phyloP scores from a whole-genome alignment of 2,888 invertebrate species.

The Phyllotreta striolata region DNA sequence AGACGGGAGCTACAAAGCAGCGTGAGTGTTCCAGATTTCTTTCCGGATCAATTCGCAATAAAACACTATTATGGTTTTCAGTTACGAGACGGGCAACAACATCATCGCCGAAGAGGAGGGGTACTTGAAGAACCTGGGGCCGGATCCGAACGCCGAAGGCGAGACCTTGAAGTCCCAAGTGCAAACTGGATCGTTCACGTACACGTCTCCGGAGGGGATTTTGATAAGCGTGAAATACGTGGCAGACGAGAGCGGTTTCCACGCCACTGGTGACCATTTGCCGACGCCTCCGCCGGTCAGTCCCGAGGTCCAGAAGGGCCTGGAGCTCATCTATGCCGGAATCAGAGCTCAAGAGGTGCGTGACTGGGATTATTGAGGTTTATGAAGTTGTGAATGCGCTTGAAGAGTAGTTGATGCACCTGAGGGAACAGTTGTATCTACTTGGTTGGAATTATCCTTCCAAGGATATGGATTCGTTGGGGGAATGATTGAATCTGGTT shows the following conservation, averaged over 20 bases:
- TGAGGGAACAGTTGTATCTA: too few relatives aligned
- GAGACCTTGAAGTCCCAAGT: constrained; percentile 74
- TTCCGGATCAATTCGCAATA: not conserved
- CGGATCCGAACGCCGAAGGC: constrained; percentile 63
- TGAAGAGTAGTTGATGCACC: too few relatives aligned
- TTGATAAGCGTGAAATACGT: constrained; percentile 79
- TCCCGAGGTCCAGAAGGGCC: constrained; percentile 84
- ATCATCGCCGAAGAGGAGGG: constrained; percentile 82
- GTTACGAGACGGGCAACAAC: constrained; percentile 85
- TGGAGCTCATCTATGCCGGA: constrained; percentile 86
- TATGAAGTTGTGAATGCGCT: too few relatives aligned
- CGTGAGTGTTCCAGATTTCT: constrained; percentile 64
- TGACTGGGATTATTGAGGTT: not conserved
- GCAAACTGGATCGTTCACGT: constrained; percentile 80
- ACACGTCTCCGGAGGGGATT: constrained; percentile 82
- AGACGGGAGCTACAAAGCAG: constrained; percentile 83
- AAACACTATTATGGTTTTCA: constrained; percentile 48
- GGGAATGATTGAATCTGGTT: too few relatives aligned
- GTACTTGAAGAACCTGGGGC: constrained; percentile 70
- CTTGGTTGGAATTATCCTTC: too few relatives aligned
- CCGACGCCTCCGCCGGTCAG: constrained; percentile 86
- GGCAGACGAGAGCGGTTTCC: constrained; percentile 85
- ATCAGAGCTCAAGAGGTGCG: constrained; percentile 72
- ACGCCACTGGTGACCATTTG: constrained; percentile 81
- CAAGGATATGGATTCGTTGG: too few relatives aligned